Conservation (phyloP, 2,797 vertebrate genomes). For the Brachyrhaphis roseni region DNA sequence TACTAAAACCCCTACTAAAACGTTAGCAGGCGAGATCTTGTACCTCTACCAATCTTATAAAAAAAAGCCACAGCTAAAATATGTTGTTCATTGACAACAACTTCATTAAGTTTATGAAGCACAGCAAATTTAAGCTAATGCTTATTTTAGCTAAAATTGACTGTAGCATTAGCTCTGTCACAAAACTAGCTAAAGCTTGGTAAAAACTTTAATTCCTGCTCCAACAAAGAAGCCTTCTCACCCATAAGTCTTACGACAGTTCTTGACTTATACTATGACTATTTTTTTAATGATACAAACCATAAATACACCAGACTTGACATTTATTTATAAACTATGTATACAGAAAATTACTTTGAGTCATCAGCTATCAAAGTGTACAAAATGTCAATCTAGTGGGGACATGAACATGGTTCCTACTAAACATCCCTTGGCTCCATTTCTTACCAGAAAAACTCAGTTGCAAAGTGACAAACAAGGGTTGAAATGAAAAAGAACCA, state of each 20-base stretch:
- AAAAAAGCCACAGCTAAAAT: background rate
- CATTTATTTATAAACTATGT: background rate
- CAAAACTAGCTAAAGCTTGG: background rate
- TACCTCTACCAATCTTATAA: too few relatives aligned
- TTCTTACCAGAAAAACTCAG: background rate
- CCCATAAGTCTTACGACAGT: background rate
- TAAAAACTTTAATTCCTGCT: background rate
- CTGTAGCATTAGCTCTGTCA: background rate
- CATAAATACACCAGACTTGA: too few relatives aligned
- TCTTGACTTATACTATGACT: background rate
- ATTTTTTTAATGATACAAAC: background rate
- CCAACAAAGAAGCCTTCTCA: background rate
- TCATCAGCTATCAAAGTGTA: background rate
- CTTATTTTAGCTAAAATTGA: background rate
- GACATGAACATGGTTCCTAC: background rate
- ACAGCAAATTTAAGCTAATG: background rate
- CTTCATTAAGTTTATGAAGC: background rate
- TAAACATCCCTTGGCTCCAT: background rate
- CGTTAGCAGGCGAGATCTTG: too few relatives aligned
- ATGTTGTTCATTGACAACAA: background rate
- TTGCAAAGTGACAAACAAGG: background rate
- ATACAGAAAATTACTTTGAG: background rate
- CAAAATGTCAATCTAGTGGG: background rate
- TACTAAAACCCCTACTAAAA: too few relatives aligned
- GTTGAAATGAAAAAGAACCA: background rate